Evolutionary conservation across 1,140 invertebrate genomes (phyloP), one percentile per base, ranked within the genome.

Genomic region (Drosophila tani): DNA sequence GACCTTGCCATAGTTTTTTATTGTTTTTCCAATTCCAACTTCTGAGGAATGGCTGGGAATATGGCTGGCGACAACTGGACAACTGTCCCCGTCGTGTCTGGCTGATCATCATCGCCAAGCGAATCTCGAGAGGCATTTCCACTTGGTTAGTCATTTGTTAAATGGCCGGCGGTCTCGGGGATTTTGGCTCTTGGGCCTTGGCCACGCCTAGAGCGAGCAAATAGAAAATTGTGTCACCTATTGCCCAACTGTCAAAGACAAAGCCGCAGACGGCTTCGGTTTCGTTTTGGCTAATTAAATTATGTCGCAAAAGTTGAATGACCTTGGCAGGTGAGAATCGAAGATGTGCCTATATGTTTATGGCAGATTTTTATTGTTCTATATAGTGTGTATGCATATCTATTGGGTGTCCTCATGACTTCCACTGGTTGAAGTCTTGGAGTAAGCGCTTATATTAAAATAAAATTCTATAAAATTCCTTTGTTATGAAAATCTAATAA

Each of bases 61-160:
- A 66, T 62, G 14, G n/a, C 11, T 56, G 19, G 19, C 9, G 32
- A 32, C 58, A 24, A 24, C 56, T 65, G 81, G 45, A 47, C 47
- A 75, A 62, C 41, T 69, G 73, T 21, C 47, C 32, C 68, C 71
- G 68, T 63, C 71, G 80, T 80, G 78, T 71, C 71, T 82, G 67
- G 66, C 58, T 80, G 76, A 81, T 68, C 73, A 81, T 68, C 73
- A 62, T 73, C 63, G 55, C 41, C 41, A 67, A 58, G 24, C 7
- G 27, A 63, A 73, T 79, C 56, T 55, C 17, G 2, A 62, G 32
- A 32, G 69, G 43, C 66, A 88, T 88, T 88, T 88, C 74, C 85
- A 90, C 85, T 73, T 90, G 85, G 85, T 77, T 85, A 90, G 82
- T 90, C 85, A 90, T 71, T 77, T 90, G 85, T 74, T 55, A 90